phyloP scores from a whole-genome alignment of 2,797 vertebrate species.

The Garrulus glandarius region DNA sequence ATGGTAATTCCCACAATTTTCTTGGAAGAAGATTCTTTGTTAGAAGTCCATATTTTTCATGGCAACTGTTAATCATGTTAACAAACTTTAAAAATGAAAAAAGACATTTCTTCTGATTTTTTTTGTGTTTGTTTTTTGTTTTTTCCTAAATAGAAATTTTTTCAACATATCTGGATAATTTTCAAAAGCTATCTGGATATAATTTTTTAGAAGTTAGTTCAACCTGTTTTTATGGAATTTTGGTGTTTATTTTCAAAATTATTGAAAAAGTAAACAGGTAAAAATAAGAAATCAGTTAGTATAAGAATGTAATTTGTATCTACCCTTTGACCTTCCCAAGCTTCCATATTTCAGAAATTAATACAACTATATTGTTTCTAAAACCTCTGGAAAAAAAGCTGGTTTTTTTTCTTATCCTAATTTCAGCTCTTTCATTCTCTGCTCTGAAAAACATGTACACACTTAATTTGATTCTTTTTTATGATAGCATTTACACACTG shows the following conservation, averaged over 20 bases:
- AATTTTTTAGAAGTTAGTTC: neutral
- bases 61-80: neutral
- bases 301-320: neutral
- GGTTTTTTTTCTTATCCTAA: rapidly evolving
- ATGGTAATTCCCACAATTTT: neutral
- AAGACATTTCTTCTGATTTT: rapidly evolving
- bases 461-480: neutral
- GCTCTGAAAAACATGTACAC: neutral
- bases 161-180: neutral
- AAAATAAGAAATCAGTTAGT: neutral
- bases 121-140: neutral
- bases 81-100: neutral
- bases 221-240: neutral
- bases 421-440: neutral
- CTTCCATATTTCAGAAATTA: neutral
- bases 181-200: neutral
- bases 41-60: neutral
- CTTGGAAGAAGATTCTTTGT: neutral
- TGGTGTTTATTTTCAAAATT: neutral
- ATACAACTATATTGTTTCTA: neutral
- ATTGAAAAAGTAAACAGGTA: neutral
- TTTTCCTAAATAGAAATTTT: neutral
- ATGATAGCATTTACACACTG: neutral
- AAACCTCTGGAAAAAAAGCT: neutral
- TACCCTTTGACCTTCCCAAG: neutral